Evolutionary conservation across 2,888 invertebrate genomes (phyloP).

Genomic region (Sicus ferrugineus): DNA sequence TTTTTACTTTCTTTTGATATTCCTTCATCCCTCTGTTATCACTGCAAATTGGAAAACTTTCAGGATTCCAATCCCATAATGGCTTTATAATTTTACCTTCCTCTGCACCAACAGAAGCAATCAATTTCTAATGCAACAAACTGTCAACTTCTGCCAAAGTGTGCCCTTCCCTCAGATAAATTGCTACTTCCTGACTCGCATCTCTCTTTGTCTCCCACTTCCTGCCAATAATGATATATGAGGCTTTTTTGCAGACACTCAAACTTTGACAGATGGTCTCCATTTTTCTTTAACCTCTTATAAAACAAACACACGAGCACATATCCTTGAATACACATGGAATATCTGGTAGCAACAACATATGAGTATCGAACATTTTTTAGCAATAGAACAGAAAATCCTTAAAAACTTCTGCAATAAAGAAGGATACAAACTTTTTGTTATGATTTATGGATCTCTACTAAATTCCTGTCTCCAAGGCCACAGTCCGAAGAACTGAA

Average conservation of each 20-base stretch:
- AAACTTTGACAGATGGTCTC: slow-evolving; percentile 22
- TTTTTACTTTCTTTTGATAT: too few species aligned
- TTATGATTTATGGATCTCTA: slow-evolving; percentile 37
- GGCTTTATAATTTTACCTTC: background rate
- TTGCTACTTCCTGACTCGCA: background rate
- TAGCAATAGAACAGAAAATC: background rate
- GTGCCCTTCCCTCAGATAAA: slow-evolving; percentile 8
- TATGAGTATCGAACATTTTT: slow-evolving; percentile 22
- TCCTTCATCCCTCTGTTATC: too few species aligned
- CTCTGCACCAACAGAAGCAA: background rate
- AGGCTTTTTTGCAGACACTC: slow-evolving; percentile 11
- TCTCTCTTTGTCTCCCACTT: background rate
- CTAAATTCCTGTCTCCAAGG: background rate
- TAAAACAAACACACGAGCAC: background rate
- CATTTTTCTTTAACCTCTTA: background rate
- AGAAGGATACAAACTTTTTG: slow-evolving; percentile 1
- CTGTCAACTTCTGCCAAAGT: background rate
- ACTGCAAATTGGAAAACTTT: too few species aligned
- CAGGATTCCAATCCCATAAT: too few species aligned
- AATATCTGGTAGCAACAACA: slow-evolving; percentile 8
- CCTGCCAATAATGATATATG: slow-evolving; percentile 16
- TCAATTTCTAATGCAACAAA: background rate
- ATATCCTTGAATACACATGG: background rate
- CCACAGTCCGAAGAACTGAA: background rate
- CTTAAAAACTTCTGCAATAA: background rate